Evolutionary conservation across 64 coral and sea anemone species (phyloP).

Genomic region (Platygyra sinensis): DNA sequence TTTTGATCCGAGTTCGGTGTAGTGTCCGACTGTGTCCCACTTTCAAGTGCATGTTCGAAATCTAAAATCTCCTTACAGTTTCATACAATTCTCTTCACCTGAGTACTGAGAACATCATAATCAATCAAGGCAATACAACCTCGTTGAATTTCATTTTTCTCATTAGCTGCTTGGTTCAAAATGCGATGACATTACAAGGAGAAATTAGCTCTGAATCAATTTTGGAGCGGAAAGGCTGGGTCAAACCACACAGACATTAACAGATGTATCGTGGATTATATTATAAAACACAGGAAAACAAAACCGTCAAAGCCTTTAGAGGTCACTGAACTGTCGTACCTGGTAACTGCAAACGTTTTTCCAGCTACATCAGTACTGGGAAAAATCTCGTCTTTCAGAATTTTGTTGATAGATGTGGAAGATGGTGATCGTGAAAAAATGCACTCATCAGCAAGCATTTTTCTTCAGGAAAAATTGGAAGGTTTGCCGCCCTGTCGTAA

Average conservation of each 20-base stretch:
- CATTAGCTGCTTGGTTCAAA: not conserved
- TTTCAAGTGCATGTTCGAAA: too few relatives aligned
- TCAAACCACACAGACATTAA: not conserved
- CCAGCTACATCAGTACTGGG: not conserved
- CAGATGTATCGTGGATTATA: not conserved
- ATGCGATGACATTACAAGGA: not conserved
- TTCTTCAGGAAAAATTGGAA: too few relatives aligned
- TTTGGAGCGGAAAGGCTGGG: not conserved
- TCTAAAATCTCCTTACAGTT: not conserved
- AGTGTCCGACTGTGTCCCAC: too few relatives aligned
- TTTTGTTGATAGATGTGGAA: too few relatives aligned
- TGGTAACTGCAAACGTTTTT: not conserved
- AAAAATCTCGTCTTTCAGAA: too few relatives aligned
- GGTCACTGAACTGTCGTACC: not conserved
- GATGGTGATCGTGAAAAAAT: too few relatives aligned
- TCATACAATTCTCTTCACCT: not conserved
- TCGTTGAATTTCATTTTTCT: not conserved
- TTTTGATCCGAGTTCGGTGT: too few relatives aligned
- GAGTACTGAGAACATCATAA: not conserved
- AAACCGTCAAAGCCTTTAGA: not conserved
- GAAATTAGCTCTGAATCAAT: too few relatives aligned
- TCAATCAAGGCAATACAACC: not conserved
- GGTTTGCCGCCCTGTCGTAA: too few relatives aligned
- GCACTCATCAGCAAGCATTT: too few relatives aligned
- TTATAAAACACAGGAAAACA: not conserved